These are phyloP conservation scores for Cladopsammia gracilis DNA, from an alignment of 64 coral and sea anemone species.

Conservation along the genomic window DNA sequence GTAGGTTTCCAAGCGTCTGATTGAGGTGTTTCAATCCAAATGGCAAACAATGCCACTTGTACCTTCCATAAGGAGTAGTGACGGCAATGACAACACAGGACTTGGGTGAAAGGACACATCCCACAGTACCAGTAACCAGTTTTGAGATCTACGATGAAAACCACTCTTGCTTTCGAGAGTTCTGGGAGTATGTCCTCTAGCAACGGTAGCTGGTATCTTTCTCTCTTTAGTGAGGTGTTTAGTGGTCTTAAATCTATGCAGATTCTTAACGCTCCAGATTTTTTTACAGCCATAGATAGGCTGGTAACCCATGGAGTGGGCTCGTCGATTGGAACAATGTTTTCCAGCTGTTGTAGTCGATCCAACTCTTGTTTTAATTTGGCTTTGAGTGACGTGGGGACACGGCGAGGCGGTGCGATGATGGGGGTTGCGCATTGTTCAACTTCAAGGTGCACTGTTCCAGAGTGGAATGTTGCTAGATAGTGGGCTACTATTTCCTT, in stretches of 20 bases:
- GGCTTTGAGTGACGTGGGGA: slow-evolving; percentile 32
- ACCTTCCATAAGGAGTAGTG: slow-evolving; percentile 3
- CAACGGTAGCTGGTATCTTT: slow-evolving; percentile 32
- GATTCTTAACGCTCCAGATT: not conserved
- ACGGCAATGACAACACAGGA: not conserved
- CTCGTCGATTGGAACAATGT: slow-evolving; percentile 32
- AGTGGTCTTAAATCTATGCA: not conserved
- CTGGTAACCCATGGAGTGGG: slow-evolving; percentile 28
- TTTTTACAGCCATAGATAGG: slow-evolving; percentile 7
- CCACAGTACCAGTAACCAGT: not conserved
- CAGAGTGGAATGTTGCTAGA: not conserved
- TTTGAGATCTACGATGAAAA: not conserved
- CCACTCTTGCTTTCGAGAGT: slow-evolving; percentile 3
- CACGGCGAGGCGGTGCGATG: not conserved
- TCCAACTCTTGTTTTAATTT: slow-evolving; percentile 37
- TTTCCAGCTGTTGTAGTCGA: not conserved
- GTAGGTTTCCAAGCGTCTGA: not conserved
- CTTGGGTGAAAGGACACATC: not conserved
- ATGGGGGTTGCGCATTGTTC: slow-evolving; percentile 21
- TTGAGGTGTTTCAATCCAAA: not conserved
- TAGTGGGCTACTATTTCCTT: not conserved
- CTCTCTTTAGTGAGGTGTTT: not conserved
- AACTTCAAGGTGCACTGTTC: slow-evolving; percentile 24
- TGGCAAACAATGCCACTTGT: not conserved
- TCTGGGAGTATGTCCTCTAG: slow-evolving; percentile 13